These are phyloP conservation scores for Corapipo altera DNA, from an alignment of 2,113 vertebrate genomes.

Conservation along the genomic window DNA sequence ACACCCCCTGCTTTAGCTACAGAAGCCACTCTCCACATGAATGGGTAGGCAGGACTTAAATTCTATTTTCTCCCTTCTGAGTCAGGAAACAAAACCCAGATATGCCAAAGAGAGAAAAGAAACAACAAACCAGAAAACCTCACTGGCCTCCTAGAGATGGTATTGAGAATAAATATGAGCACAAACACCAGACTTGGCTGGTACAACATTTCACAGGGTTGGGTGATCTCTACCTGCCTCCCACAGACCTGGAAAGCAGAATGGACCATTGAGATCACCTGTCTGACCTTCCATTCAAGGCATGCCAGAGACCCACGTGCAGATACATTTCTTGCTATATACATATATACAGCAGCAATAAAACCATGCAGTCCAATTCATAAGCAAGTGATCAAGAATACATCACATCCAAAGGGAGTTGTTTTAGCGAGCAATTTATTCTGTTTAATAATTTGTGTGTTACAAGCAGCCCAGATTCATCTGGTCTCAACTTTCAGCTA, in stretches of 20 bases:
- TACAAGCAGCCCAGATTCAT: constrained; percentile 24
- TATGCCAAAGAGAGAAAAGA: background rate
- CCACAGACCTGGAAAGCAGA: background rate
- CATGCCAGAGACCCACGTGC: background rate
- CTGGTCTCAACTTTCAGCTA: constrained; percentile 1
- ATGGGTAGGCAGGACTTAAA: background rate
- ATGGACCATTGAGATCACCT: background rate
- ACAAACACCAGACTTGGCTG: background rate
- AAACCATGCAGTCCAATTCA: background rate
- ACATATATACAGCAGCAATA: background rate
- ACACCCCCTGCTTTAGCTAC: background rate
- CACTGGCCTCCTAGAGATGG: background rate
- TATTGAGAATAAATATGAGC: background rate
- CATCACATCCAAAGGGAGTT: background rate
- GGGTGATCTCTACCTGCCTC: background rate
- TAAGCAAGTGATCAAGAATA: background rate
- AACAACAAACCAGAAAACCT: background rate
- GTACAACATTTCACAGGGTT: background rate
- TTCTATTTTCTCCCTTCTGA: background rate
- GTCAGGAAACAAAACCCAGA: background rate
- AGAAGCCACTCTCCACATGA: background rate
- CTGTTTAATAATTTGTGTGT: background rate
- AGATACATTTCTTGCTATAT: background rate
- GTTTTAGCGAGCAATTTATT: background rate
- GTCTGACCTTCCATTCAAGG: background rate